A percentile compares a stretch with the other conserved stretches of the same genome.
Conservation (phyloP, 2,113 vertebrate genomes). For the Centrocercus urophasianus region DNA sequence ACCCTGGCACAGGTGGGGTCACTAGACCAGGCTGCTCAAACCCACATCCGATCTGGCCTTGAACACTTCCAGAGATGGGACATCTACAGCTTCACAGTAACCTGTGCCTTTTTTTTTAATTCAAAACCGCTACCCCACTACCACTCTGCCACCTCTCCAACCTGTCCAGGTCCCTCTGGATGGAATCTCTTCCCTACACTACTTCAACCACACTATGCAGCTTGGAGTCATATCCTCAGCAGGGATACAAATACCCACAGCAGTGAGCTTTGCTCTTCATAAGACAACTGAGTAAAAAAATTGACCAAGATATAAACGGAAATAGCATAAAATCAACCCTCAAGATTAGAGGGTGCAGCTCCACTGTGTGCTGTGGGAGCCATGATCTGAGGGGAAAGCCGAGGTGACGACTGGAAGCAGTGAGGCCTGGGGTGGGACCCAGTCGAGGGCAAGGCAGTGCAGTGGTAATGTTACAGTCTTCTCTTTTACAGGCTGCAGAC, state of each 20-base stretch:
- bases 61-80: neutral
- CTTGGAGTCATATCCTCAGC: neutral
- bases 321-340: neutral
- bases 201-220: neutral
- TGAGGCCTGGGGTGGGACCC: neutral
- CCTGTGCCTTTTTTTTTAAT: neutral
- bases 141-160: neutral
- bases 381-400: neutral
- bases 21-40: neutral
- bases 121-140: neutral
- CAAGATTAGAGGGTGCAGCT: neutral
- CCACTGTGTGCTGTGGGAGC: neutral
- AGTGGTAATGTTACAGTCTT: neutral
- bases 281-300: neutral
- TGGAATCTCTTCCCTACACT: neutral
- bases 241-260: neutral
- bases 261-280: neutral
- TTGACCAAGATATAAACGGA: neutral
- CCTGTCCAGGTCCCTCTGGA: neutral
- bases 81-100: neutral
- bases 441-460: neutral
- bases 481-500: conserved; percentile 80
- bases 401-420: neutral
- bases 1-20: too few species aligned
- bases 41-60: neutral